A percentile compares a stretch with the other conserved stretches of the same genome.
Evolutionary conservation across 2,797 vertebrate species (phyloP).

Genomic region (Carduelis carduelis): DNA sequence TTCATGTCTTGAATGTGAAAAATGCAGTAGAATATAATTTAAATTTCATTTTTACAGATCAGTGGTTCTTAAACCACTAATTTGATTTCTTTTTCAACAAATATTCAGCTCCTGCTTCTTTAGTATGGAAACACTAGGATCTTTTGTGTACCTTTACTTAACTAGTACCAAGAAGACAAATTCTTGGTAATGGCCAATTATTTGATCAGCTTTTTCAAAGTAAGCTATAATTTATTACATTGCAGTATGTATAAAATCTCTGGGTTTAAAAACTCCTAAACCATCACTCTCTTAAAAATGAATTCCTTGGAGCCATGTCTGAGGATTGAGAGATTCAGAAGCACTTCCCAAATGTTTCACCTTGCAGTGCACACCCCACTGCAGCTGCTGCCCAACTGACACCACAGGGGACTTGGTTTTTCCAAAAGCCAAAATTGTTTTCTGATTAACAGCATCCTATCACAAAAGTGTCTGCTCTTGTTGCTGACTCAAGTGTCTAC

Average conservation of each 20-base stretch:
- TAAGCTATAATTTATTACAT: background rate
- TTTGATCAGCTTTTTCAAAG: background rate
- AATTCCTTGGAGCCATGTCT: background rate
- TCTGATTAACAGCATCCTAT: background rate
- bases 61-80: background rate
- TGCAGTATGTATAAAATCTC: background rate
- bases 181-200: background rate
- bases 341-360: background rate
- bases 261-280: background rate
- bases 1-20: conserved; percentile 21
- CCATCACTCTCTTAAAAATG: background rate
- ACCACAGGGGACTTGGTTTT: background rate
- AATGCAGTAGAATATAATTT: background rate
- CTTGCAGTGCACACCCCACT: background rate
- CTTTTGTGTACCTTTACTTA: background rate
- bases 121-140: background rate
- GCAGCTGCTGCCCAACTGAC: background rate
- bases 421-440: background rate
- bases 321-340: background rate
- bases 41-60: conserved; percentile 15
- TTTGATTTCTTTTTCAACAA: background rate
- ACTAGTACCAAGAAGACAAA: background rate
- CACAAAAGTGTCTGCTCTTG: background rate
- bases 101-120: background rate
- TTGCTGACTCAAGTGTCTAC: background rate